Conservation (phyloP, 1,140 invertebrate species). For the Bombus confusus region DNA sequence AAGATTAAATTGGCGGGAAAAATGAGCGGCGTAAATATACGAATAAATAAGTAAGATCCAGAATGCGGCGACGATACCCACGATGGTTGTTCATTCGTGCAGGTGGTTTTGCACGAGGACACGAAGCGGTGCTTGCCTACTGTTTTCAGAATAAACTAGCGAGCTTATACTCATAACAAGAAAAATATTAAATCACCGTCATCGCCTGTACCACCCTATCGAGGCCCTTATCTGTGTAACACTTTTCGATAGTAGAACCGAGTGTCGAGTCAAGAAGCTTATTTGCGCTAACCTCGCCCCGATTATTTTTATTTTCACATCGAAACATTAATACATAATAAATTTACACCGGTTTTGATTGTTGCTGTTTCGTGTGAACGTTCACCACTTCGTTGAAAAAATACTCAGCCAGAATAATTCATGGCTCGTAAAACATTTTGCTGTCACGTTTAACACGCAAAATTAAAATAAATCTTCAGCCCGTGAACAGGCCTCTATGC, state of each 20-base stretch:
- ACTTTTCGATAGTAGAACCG: conserved; percentile 29
- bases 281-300: conserved; percentile 9
- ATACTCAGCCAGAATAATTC: not conserved
- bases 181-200: conserved; percentile 80
- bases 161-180: conserved; percentile 80
- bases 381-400: not conserved
- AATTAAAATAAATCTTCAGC: conserved; percentile 20
- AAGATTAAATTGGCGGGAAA: conserved; percentile 1
- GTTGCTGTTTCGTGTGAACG: not conserved
- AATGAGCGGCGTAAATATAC: conserved; percentile 41
- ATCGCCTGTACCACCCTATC: conserved; percentile 61
- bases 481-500: not conserved
- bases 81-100: conserved; percentile 49
- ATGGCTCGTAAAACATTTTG: not conserved
- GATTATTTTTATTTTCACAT: conserved; percentile 46
- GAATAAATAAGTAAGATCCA: conserved; percentile 64
- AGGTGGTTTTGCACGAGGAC: conserved; percentile 67
- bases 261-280: conserved; percentile 22
- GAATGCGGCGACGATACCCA: conserved; percentile 16
- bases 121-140: conserved; percentile 55
- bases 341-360: conserved; percentile 18
- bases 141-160: conserved; percentile 80
- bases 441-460: not conserved
- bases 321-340: conserved; percentile 19
- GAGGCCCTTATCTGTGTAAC: conserved; percentile 46